phyloP scores from a whole-genome alignment of 2,113 vertebrate species.

The Toxotes chatareus region DNA sequence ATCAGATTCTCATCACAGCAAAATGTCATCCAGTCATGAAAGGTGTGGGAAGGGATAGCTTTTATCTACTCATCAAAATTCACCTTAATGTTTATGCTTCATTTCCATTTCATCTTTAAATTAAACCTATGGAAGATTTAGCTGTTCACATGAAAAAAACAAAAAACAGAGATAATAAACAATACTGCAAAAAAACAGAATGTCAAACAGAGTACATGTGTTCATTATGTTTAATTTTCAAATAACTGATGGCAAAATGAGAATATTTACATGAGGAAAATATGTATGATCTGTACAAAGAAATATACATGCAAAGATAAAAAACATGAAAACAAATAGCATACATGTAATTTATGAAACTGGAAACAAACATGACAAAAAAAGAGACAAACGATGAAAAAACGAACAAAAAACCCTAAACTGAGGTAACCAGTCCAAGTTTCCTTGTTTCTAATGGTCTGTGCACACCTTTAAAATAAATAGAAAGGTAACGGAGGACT shows the following conservation, averaged over 20 bases:
- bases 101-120: background rate
- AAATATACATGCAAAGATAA: conserved; percentile 95
- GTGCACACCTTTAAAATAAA: conserved; percentile 68
- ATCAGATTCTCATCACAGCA: too few species aligned
- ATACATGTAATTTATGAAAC: conserved; percentile 82
- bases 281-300: conserved; percentile 92
- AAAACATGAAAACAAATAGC: conserved; percentile 61
- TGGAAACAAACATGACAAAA: conserved; percentile 62
- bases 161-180: background rate
- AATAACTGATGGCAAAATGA: conserved; percentile 91
- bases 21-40: too few species aligned
- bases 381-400: conserved; percentile 24
- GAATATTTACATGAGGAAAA: conserved; percentile 93
- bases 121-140: background rate
- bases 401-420: conserved; percentile 36
- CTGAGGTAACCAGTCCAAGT: conserved; percentile 71
- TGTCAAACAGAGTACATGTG: conserved; percentile 52
- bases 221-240: conserved; percentile 92
- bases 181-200: conserved; percentile 27
- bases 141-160: conserved; percentile 9
- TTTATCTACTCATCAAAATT: background rate
- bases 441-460: conserved; percentile 60
- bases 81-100: background rate
- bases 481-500: conserved; percentile 48
- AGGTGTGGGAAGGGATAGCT: background rate